phyloP scores from a whole-genome alignment of 2,797 vertebrate genomes.

The Leuciscus waleckii region DNA sequence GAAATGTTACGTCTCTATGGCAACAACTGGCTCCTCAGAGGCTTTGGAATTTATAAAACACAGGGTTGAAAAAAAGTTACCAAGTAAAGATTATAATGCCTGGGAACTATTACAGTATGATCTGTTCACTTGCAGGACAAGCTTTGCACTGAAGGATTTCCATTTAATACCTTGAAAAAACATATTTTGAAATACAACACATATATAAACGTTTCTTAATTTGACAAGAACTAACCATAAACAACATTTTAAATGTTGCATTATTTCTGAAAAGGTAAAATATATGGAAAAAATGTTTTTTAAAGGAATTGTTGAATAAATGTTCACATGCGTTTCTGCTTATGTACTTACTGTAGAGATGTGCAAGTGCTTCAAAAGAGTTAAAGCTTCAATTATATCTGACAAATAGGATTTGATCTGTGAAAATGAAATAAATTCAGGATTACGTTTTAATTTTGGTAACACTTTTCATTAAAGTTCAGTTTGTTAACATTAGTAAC shows the following conservation, averaged over 20 bases:
- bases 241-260: neutral
- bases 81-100: constrained; percentile 4
- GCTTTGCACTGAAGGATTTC: neutral
- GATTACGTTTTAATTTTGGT: neutral
- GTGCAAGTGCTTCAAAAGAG: neutral
- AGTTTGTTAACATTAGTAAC: neutral
- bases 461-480: neutral
- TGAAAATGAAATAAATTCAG: neutral
- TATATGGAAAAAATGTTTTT: no score
- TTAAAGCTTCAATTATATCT: neutral
- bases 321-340: neutral
- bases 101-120: neutral
- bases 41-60: constrained; percentile 27
- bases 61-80: constrained; percentile 9
- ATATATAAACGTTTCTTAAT: neutral
- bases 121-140: neutral
- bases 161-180: neutral
- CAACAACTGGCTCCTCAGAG: neutral
- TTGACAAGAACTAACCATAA: neutral
- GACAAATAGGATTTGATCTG: constrained; percentile 6
- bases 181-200: neutral
- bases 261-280: neutral
- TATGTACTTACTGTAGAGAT: neutral
- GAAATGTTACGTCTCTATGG: neutral
- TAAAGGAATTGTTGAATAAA: no score